Evolutionary conservation across 2,797 vertebrate species (phyloP).

Genomic region (Pseudomugil gertrudae): DNA sequence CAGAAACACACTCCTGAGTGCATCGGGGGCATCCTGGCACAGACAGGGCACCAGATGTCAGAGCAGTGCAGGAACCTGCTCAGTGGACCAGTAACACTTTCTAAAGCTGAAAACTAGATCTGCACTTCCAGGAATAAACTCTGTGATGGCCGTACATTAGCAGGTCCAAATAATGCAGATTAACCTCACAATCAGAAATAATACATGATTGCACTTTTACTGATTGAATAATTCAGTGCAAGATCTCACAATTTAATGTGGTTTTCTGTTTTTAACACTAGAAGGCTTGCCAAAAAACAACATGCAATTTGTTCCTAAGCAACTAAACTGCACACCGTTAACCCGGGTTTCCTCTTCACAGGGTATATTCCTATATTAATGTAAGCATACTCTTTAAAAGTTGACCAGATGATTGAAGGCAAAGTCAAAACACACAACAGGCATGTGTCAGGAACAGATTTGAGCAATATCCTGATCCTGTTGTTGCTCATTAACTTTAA

Average conservation of each 20-base stretch:
- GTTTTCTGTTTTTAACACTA: too few species aligned
- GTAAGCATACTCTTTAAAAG: too few species aligned
- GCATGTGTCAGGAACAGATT: conserved; percentile 5
- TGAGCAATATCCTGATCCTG: conserved; percentile 25
- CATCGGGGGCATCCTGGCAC: conserved; percentile 82
- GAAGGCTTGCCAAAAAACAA: too few species aligned
- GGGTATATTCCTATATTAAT: neutral
- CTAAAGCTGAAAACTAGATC: conserved; percentile 72
- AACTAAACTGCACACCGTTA: neutral
- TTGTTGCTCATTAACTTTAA: conserved; percentile 27
- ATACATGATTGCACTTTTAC: neutral
- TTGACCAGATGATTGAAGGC: too few species aligned
- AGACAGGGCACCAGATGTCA: conserved; percentile 85
- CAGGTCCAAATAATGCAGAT: conserved; percentile 42
- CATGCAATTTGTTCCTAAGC: neutral
- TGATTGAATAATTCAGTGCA: neutral
- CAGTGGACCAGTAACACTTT: conserved; percentile 79
- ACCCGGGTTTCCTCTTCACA: neutral
- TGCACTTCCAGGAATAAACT: conserved; percentile 72
- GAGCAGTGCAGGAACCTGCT: conserved; percentile 79
- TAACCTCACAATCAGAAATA: conserved; percentile 30
- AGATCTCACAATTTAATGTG: neutral
- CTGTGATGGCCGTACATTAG: conserved; percentile 57
- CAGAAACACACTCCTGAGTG: conserved; percentile 76
- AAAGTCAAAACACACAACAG: too few species aligned